phyloP scores from a whole-genome alignment of 2,888 invertebrate genomes.

The Pollenia angustigena region DNA sequence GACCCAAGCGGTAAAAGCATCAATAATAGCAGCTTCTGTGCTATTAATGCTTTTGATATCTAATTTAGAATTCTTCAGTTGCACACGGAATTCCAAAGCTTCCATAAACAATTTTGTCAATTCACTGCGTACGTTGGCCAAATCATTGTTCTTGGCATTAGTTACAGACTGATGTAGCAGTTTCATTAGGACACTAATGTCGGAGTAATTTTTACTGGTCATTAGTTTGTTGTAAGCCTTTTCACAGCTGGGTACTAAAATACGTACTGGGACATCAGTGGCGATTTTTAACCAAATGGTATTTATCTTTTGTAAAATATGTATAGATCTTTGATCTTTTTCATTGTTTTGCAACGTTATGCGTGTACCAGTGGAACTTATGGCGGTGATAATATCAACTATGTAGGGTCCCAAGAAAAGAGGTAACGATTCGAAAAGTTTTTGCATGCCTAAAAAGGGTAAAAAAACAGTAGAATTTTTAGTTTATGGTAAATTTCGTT shows the following conservation, averaged over 20 bases:
- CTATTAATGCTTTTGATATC: slow-evolving; percentile 84
- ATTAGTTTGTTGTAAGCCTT: slow-evolving; percentile 87
- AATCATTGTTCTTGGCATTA: slow-evolving; percentile 87
- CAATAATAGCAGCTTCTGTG: slow-evolving; percentile 90
- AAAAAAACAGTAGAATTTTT: background rate
- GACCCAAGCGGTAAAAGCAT: slow-evolving; percentile 91
- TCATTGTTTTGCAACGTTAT: slow-evolving; percentile 72
- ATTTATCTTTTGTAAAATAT: slow-evolving; percentile 86
- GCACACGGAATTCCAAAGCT: slow-evolving; percentile 88
- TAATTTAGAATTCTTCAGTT: slow-evolving; percentile 82
- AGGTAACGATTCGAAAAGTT: slow-evolving; percentile 92
- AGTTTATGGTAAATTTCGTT: background rate
- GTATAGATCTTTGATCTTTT: slow-evolving; percentile 85
- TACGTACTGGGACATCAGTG: slow-evolving; percentile 88
- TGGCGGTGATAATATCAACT: slow-evolving; percentile 88
- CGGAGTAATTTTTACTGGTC: slow-evolving; percentile 85
- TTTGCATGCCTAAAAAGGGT: slow-evolving; percentile 87
- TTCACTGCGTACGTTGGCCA: slow-evolving; percentile 88
- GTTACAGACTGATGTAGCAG: slow-evolving; percentile 90
- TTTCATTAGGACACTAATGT: slow-evolving; percentile 90
- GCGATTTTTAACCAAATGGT: slow-evolving; percentile 89
- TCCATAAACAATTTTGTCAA: slow-evolving; percentile 90
- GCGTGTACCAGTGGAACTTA: slow-evolving; percentile 86
- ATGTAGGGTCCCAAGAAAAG: slow-evolving; percentile 94
- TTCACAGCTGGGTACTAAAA: slow-evolving; percentile 90